Evolutionary conservation across 2,888 invertebrate species (phyloP).

Genomic region (Scelioninae gen. 1): DNA sequence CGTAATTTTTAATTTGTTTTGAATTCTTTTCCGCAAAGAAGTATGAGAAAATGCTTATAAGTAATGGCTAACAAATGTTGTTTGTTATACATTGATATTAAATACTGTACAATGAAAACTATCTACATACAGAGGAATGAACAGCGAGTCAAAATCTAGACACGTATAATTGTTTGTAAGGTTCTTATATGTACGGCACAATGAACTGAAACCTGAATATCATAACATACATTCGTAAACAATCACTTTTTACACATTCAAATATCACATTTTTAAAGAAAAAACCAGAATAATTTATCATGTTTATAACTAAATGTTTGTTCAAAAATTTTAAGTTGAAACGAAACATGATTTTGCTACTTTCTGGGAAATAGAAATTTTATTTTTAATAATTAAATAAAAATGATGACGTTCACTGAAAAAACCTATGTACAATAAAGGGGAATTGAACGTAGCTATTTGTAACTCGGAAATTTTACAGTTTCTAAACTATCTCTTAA

Average conservation of each 20-base stretch:
- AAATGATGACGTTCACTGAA: too few relatives aligned
- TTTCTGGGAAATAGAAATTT: too few relatives aligned
- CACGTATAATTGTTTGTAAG: conserved; percentile 66
- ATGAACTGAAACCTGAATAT: conserved; percentile 23
- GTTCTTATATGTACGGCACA: conserved; percentile 52
- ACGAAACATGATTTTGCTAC: too few relatives aligned
- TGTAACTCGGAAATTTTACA: too few relatives aligned
- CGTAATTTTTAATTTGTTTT: conserved; percentile 41
- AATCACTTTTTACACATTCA: conserved; percentile 52
- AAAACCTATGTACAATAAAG: too few relatives aligned
- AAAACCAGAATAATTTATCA: conserved; percentile 30
- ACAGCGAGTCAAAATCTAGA: conserved; percentile 72
- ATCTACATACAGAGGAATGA: conserved; percentile 72
- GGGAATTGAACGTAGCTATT: too few relatives aligned
- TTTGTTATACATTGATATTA: conserved; percentile 70
- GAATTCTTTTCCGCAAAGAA: conserved; percentile 35
- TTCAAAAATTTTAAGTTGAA: too few relatives aligned
- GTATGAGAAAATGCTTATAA: conserved; percentile 46
- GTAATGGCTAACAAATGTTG: conserved; percentile 47
- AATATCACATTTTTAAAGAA: conserved; percentile 18
- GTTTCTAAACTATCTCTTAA: too few relatives aligned
- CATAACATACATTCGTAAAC: conserved; percentile 43
- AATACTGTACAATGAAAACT: conserved; percentile 78
- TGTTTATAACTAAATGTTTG: not conserved
- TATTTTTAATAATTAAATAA: too few relatives aligned